phyloP scores from a whole-genome alignment of 2,113 vertebrate genomes.

The Poeciliopsis retropinna region DNA sequence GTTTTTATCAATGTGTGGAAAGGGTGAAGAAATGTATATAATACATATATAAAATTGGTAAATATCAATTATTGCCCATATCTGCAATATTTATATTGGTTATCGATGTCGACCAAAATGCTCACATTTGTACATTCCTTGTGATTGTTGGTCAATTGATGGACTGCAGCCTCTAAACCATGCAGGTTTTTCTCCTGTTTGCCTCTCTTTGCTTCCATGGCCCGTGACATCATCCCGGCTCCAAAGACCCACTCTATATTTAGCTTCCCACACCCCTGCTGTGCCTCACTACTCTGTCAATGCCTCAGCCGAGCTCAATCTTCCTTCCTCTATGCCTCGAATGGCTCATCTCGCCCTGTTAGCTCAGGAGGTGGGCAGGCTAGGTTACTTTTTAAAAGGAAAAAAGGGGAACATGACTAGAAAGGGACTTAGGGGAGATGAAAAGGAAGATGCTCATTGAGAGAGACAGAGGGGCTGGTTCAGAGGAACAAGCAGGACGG shows the following conservation, averaged over 20 bases:
- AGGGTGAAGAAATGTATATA: no score
- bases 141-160: conserved; percentile 13
- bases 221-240: conserved; percentile 81
- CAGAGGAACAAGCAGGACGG: conserved; percentile 44
- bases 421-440: conserved; percentile 44
- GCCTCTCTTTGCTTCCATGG: conserved; percentile 53
- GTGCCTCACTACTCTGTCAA: conserved; percentile 78
- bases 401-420: conserved; percentile 21
- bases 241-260: conserved; percentile 80
- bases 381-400: conserved; percentile 24
- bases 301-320: conserved; percentile 59
- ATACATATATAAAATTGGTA: no score
- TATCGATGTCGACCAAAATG: no score
- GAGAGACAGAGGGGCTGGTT: conserved; percentile 50
- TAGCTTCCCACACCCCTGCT: conserved; percentile 74
- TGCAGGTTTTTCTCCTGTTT: conserved; percentile 47
- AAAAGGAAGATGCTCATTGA: conserved; percentile 54
- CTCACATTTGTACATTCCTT: no score
- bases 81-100: no score
- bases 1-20: no score
- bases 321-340: conserved; percentile 46
- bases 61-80: no score
- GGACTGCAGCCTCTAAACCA: conserved; percentile 37
- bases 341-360: conserved; percentile 54
- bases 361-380: conserved; percentile 21